Conservation (phyloP, 2,797 vertebrate species). For the Tachyglossus aculeatus region DNA sequence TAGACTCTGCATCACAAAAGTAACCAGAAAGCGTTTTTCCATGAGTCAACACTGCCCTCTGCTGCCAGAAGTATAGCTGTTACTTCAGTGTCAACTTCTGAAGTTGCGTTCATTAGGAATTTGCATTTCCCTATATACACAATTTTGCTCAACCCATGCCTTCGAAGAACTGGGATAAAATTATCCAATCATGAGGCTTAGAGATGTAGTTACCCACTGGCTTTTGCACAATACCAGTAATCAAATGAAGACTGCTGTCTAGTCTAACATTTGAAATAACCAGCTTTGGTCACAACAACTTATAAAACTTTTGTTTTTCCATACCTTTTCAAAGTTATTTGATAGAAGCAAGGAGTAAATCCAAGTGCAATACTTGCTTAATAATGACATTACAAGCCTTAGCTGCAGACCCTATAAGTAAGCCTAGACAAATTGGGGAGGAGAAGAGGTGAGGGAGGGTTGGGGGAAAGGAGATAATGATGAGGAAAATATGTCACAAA, state of each 20-base stretch:
- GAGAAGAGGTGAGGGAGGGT: too few relatives aligned
- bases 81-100: not conserved
- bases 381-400: slow-evolving; percentile 30
- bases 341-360: slow-evolving; percentile 29
- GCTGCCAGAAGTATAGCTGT: not conserved
- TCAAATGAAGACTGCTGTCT: not conserved
- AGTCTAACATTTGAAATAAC: slow-evolving; percentile 9
- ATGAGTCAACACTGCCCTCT: slow-evolving; percentile 47
- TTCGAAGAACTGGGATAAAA: not conserved
- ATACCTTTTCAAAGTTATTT: slow-evolving; percentile 27
- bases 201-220: not conserved
- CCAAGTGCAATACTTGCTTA: slow-evolving; percentile 34
- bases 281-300: not conserved
- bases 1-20: too few relatives aligned
- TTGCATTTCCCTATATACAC: not conserved
- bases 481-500: slow-evolving; percentile 1
- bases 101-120: not conserved
- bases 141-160: not conserved
- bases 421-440: too few relatives aligned
- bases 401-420: not conserved
- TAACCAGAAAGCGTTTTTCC: not conserved
- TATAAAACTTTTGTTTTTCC: not conserved
- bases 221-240: not conserved
- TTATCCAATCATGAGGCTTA: not conserved
- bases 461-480: too few relatives aligned